These are phyloP conservation scores for Cichlasoma orientale DNA, from an alignment of 2,797 vertebrate genomes.

Conservation along the genomic window DNA sequence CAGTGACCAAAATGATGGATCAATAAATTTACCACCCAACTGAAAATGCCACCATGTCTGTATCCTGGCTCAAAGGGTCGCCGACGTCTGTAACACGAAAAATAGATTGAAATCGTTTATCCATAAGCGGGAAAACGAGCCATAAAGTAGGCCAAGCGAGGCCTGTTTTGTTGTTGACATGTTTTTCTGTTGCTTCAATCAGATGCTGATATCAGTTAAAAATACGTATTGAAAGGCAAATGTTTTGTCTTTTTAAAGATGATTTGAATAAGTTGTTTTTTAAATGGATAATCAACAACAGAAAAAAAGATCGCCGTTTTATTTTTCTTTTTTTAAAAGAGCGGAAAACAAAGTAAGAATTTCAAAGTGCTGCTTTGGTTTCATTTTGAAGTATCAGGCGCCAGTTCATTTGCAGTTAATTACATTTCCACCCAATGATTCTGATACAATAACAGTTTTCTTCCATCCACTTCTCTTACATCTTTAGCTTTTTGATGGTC, in stretches of 20 bases:
- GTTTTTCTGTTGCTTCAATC: conserved; percentile 73
- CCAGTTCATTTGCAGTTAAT: conserved; percentile 76
- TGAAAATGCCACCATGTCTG: neutral
- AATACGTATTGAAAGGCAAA: conserved; percentile 72
- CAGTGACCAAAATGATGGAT: neutral
- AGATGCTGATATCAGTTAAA: conserved; percentile 68
- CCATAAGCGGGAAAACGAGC: conserved; percentile 49
- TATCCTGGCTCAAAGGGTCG: neutral
- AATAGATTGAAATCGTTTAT: conserved; percentile 7
- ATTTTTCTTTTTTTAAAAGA: conserved; percentile 46
- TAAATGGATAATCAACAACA: conserved; percentile 63
- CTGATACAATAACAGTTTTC: conserved; percentile 60
- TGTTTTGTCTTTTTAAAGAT: conserved; percentile 73
- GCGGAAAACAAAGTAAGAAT: conserved; percentile 63
- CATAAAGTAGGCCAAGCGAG: conserved; percentile 66
- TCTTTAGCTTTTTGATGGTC: conserved; percentile 70
- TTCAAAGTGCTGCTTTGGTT: conserved; percentile 70
- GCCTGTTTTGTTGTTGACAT: conserved; percentile 73
- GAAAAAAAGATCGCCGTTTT: conserved; percentile 50
- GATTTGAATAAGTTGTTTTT: conserved; percentile 71
- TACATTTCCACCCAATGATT: conserved; percentile 69
- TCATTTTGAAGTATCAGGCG: conserved; percentile 63
- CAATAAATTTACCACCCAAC: neutral
- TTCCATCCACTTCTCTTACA: conserved; percentile 59
- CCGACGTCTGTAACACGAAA: neutral